These are phyloP conservation scores for Neostethus bicornis DNA, from an alignment of 2,797 vertebrate species.

Conservation along the genomic window DNA sequence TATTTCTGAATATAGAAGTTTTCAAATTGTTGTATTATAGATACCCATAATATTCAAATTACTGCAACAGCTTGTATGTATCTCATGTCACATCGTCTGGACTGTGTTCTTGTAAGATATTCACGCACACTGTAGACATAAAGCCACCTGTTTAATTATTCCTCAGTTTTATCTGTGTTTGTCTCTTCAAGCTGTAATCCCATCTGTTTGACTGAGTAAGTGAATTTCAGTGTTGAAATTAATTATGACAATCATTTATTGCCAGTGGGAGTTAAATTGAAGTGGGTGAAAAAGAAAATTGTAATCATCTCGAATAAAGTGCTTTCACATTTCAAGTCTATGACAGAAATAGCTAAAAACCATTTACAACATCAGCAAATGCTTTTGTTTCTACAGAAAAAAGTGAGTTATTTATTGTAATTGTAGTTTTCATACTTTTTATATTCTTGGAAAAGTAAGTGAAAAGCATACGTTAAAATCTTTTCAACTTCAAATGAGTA, in stretches of 20 bases:
- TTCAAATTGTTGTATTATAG: too few relatives aligned
- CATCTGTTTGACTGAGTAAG: slow-evolving; percentile 38
- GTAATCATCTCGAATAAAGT: slow-evolving; percentile 47
- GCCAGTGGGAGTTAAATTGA: slow-evolving; percentile 52
- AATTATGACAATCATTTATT: slow-evolving; percentile 61
- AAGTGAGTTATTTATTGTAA: too few relatives aligned
- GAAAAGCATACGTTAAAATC: slow-evolving; percentile 49
- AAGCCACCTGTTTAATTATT: slow-evolving; percentile 61
- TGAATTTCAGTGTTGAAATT: slow-evolving; percentile 58
- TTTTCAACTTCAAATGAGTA: slow-evolving; percentile 27
- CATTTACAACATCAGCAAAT: too few relatives aligned
- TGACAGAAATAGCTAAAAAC: slow-evolving; percentile 49
- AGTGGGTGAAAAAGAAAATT: slow-evolving; percentile 46
- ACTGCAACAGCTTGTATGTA: slow-evolving; percentile 17
- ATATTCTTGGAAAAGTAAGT: slow-evolving; percentile 17
- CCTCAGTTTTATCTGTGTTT: slow-evolving; percentile 35
- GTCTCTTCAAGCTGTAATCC: slow-evolving; percentile 38
- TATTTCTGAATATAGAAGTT: too few relatives aligned
- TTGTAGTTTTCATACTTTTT: slow-evolving; percentile 13
- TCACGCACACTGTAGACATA: slow-evolving; percentile 39
- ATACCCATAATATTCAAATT: slow-evolving; percentile 14
- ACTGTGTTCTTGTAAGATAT: slow-evolving; percentile 35
- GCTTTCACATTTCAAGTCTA: slow-evolving; percentile 49
- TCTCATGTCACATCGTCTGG: too few relatives aligned
- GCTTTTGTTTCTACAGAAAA: too few relatives aligned